Evolutionary conservation across 2,797 vertebrate species (phyloP).

Genomic region (Sphaeramia orbicularis): DNA sequence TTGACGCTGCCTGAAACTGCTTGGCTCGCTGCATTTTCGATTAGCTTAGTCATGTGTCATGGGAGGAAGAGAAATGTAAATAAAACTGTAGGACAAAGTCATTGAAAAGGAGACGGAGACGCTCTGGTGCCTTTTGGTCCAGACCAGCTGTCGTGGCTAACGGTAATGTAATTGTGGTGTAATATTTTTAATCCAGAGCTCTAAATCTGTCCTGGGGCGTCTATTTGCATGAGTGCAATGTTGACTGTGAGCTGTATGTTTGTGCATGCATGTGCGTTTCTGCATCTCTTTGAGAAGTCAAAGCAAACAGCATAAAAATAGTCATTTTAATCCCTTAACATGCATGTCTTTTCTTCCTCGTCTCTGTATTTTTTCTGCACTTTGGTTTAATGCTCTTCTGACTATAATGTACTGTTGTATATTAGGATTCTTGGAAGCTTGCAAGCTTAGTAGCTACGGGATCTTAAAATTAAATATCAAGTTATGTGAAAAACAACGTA

Average conservation of each 20-base stretch:
- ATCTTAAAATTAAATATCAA: neutral
- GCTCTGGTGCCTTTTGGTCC: constrained; percentile 69
- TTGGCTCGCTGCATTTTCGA: constrained; percentile 61
- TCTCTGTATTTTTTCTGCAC: constrained; percentile 13
- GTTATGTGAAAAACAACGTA: neutral
- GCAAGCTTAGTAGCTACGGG: neutral
- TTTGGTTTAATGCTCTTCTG: neutral
- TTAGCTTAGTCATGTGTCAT: constrained; percentile 68
- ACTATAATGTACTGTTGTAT: neutral
- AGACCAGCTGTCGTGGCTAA: constrained; percentile 69
- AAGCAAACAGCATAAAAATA: constrained; percentile 1
- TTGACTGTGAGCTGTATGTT: constrained; percentile 11
- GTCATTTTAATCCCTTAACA: neutral
- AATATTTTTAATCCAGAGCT: constrained; percentile 58
- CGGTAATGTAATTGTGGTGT: constrained; percentile 67
- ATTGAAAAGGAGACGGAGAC: constrained; percentile 51
- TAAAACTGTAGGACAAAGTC: constrained; percentile 65
- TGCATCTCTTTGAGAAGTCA: constrained; percentile 7
- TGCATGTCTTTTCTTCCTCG: neutral
- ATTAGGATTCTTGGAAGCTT: neutral
- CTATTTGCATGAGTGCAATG: constrained; percentile 8
- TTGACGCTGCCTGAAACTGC: constrained; percentile 45
- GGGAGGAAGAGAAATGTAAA: constrained; percentile 70
- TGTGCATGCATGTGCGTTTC: neutral
- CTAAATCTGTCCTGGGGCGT: constrained; percentile 30